Percentiles rank a stretch among this genome's conserved stretches.
These are phyloP conservation scores for Mellilla xanthometata DNA, from an alignment of 2,888 invertebrate species.

Conservation along the genomic window DNA sequence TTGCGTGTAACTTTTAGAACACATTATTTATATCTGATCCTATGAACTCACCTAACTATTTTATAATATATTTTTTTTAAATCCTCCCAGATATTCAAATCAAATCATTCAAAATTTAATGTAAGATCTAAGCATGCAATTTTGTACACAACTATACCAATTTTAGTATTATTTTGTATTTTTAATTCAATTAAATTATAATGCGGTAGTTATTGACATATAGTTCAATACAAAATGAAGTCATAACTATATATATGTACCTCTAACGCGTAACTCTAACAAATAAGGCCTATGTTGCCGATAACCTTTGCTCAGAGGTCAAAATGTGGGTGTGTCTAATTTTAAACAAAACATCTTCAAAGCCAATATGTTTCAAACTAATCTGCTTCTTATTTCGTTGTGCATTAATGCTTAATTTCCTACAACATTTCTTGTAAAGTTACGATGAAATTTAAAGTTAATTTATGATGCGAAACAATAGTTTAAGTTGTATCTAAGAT, in stretches of 20 bases:
- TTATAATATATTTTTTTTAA: too few relatives aligned
- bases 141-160: too few relatives aligned
- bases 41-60: too few relatives aligned
- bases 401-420: background rate
- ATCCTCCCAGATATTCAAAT: too few relatives aligned
- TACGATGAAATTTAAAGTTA: background rate
- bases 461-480: constrained; percentile 4
- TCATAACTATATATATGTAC: constrained; percentile 2
- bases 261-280: constrained; percentile 1
- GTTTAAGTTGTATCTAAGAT: constrained; percentile 5
- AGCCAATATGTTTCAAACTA: too few relatives aligned
- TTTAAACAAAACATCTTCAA: background rate
- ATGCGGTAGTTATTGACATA: background rate
- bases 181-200: too few relatives aligned
- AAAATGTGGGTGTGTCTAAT: constrained; percentile 4
- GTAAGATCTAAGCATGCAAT: too few relatives aligned
- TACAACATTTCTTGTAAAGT: background rate
- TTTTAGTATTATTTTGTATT: too few relatives aligned
- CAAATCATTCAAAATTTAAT: too few relatives aligned
- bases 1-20: too few relatives aligned
- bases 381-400: too few relatives aligned
- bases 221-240: constrained; percentile 1
- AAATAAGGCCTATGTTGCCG: constrained; percentile 1
- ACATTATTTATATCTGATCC: too few relatives aligned
- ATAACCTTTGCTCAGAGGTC: constrained; percentile 9